phyloP scores from a whole-genome alignment of 2,113 vertebrate genomes.

The Mobula hypostoma region DNA sequence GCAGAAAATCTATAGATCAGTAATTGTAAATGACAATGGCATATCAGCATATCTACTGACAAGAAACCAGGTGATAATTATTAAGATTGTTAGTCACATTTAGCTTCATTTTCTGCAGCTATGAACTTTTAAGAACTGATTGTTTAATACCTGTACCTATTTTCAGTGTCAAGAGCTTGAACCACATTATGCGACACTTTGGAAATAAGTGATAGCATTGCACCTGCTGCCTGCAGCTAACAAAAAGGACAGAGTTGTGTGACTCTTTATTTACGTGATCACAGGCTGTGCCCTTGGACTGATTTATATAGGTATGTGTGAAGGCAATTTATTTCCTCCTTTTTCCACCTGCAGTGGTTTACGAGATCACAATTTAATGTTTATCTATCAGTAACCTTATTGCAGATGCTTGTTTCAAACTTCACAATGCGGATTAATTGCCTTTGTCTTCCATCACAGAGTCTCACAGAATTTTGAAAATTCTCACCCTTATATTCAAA shows the following conservation, averaged over 20 bases:
- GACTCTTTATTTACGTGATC: background rate
- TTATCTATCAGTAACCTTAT: background rate
- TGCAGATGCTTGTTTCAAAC: background rate
- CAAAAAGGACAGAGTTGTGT: background rate
- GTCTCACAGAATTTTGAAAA: background rate
- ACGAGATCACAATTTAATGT: background rate
- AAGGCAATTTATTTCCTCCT: background rate
- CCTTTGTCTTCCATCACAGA: background rate
- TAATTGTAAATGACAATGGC: background rate
- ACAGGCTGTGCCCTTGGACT: background rate
- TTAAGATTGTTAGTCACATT: background rate
- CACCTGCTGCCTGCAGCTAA: background rate
- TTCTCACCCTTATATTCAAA: too few species aligned
- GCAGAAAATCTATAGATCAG: background rate
- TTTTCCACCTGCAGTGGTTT: background rate
- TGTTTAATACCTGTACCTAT: background rate
- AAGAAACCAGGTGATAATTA: background rate
- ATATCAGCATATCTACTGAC: background rate
- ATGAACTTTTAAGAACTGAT: background rate
- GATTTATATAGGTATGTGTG: background rate
- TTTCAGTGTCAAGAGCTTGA: background rate
- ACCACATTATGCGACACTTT: background rate
- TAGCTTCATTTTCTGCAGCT: background rate
- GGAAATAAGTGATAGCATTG: background rate
- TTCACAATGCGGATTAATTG: background rate